Evolutionary conservation across 2,113 vertebrate species (phyloP).

Genomic region (Lepisosteus oculatus): DNA sequence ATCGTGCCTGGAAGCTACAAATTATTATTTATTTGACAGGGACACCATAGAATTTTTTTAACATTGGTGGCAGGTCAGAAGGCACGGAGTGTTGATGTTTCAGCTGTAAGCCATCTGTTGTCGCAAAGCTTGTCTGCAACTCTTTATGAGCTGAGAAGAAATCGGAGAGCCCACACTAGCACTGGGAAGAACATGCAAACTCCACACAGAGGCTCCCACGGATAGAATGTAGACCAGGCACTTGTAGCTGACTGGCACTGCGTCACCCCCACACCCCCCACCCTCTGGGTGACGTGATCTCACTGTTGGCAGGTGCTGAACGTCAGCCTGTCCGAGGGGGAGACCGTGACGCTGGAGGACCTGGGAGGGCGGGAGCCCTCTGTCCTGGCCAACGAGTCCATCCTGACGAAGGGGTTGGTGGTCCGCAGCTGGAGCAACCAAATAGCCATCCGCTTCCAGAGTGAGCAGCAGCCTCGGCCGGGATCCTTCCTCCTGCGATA

Average conservation of each 20-base stretch:
- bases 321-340: slow-evolving; percentile 82
- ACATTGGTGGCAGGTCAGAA: no score
- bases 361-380: slow-evolving; percentile 68
- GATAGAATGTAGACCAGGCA: no score
- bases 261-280: not conserved
- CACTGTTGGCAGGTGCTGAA: slow-evolving; percentile 75
- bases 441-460: slow-evolving; percentile 80
- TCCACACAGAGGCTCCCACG: no score
- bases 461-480: slow-evolving; percentile 56
- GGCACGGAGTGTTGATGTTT: no score
- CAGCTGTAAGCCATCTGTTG: no score
- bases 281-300: not conserved
- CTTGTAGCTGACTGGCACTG: not conserved
- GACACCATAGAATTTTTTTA: no score
- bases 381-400: slow-evolving; percentile 88
- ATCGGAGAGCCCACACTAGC: no score
- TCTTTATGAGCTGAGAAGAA: no score
- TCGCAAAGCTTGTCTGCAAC: no score
- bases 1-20: no score
- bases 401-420: slow-evolving; percentile 84
- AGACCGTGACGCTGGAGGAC: slow-evolving; percentile 79
- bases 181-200: no score
- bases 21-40: no score
- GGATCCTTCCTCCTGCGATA: slow-evolving; percentile 80
- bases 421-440: slow-evolving; percentile 88